These are phyloP conservation scores for Anser cygnoides DNA, from an alignment of 2,113 vertebrate genomes.

Conservation along the genomic window DNA sequence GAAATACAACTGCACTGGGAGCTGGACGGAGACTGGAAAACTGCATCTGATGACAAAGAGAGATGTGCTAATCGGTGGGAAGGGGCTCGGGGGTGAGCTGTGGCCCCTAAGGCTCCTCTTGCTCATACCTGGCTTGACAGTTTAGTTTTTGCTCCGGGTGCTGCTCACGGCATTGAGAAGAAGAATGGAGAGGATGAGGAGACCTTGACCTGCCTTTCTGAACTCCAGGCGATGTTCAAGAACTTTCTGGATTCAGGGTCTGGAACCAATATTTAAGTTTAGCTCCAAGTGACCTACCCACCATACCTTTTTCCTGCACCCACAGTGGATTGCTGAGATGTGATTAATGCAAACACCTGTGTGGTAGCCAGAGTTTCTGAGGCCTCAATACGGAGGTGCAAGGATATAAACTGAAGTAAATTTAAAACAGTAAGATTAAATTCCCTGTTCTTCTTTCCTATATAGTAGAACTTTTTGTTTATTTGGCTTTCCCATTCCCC, in stretches of 20 bases:
- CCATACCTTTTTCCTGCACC: background rate
- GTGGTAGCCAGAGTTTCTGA: background rate
- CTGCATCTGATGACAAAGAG: background rate
- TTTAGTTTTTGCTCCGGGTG: background rate
- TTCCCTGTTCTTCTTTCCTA: background rate
- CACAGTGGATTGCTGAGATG: background rate
- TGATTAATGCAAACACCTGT: rapidly evolving
- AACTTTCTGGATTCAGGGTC: background rate
- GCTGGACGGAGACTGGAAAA: background rate
- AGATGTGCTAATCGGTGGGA: rapidly evolving
- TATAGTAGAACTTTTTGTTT: background rate
- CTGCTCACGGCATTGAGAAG: background rate
- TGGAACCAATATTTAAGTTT: background rate
- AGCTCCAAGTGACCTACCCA: rapidly evolving
- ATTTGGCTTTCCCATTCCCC: slow-evolving; percentile 4
- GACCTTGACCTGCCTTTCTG: background rate
- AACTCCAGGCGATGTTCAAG: background rate
- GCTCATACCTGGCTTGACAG: background rate
- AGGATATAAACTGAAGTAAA: background rate
- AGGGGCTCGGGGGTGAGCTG: background rate
- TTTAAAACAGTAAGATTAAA: background rate
- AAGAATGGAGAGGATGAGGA: background rate
- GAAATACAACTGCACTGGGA: background rate
- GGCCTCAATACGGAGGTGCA: background rate
- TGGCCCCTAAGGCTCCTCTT: background rate